Evolutionary conservation across 2,888 invertebrate genomes (phyloP).

Genomic region (Athalia circularis): DNA sequence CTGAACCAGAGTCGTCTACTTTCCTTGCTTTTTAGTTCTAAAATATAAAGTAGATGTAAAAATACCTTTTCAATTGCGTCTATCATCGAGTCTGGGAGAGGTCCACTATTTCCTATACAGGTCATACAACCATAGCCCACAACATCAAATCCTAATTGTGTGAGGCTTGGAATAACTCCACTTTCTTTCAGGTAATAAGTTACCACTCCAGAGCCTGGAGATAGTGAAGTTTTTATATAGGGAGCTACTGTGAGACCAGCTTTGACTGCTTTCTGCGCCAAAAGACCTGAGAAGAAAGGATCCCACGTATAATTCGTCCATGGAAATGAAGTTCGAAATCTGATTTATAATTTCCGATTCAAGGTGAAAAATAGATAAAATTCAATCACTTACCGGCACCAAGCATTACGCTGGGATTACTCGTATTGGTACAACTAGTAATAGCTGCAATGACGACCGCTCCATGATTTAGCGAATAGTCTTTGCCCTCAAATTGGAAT

Average conservation of each 20-base stretch:
- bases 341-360: slow-evolving; percentile 8
- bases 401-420: slow-evolving; percentile 98
- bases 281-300: slow-evolving; percentile 77
- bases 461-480: slow-evolving; percentile 89
- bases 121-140: slow-evolving; percentile 99
- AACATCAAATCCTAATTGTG: slow-evolving; percentile 92
- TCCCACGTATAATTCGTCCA: not conserved
- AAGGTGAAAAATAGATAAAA: slow-evolving; percentile 4
- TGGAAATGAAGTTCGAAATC: slow-evolving; percentile 32
- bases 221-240: slow-evolving; percentile 97
- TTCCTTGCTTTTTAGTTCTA: not conserved
- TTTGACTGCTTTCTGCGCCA: slow-evolving; percentile 96
- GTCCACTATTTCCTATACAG: slow-evolving; percentile 98
- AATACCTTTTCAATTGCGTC: slow-evolving; percentile 91
- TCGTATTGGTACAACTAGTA: slow-evolving; percentile 98
- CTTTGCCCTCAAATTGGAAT: slow-evolving; percentile 88
- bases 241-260: slow-evolving; percentile 92
- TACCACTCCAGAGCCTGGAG: slow-evolving; percentile 97
- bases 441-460: slow-evolving; percentile 98
- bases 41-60: not conserved
- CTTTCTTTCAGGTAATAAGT: slow-evolving; percentile 93
- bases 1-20: not conserved
- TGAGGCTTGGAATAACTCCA: slow-evolving; percentile 91
- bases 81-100: slow-evolving; percentile 92
- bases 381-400: slow-evolving; percentile 85